A percentile compares a stretch with the other conserved stretches of the same genome.
Conservation (phyloP, 1,140 invertebrate species). For the Ericerus pela region DNA sequence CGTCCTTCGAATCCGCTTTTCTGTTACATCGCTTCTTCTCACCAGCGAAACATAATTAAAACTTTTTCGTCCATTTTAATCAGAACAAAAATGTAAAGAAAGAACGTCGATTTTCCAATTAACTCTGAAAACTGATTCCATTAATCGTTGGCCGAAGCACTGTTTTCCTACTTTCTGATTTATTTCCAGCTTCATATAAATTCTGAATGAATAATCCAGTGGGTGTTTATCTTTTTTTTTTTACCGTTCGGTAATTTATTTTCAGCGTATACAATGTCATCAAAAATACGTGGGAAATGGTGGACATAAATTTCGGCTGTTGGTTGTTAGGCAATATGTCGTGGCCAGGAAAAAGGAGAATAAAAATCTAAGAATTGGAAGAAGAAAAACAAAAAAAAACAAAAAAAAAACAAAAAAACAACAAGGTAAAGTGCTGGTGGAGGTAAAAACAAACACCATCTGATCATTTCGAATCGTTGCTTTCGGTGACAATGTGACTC, state of each 20-base stretch:
- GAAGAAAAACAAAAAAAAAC: background rate
- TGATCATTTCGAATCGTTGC: conserved; percentile 6
- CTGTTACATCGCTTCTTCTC: too few relatives aligned
- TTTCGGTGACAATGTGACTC: background rate
- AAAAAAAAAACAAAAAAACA: background rate
- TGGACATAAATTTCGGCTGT: conserved; percentile 1
- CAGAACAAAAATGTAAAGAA: too few relatives aligned
- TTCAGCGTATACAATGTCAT: conserved; percentile 3
- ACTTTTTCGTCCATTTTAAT: too few relatives aligned
- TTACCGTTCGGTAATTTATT: background rate
- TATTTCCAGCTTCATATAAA: conserved; percentile 1
- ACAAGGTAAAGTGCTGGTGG: too few relatives aligned
- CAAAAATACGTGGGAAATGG: conserved; percentile 9
- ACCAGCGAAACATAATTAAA: too few relatives aligned
- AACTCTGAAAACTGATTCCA: conserved; percentile 1
- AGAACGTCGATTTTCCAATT: too few relatives aligned
- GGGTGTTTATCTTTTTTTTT: background rate
- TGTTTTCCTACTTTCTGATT: background rate
- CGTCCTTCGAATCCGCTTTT: too few relatives aligned
- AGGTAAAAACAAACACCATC: too few relatives aligned
- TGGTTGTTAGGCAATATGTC: background rate
- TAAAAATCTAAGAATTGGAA: background rate
- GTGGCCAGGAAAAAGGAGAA: background rate
- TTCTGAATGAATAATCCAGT: conserved; percentile 3
- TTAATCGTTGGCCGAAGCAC: background rate